Conservation (phyloP, 1,140 invertebrate genomes). For the Acromyrmex heyeri region DNA sequence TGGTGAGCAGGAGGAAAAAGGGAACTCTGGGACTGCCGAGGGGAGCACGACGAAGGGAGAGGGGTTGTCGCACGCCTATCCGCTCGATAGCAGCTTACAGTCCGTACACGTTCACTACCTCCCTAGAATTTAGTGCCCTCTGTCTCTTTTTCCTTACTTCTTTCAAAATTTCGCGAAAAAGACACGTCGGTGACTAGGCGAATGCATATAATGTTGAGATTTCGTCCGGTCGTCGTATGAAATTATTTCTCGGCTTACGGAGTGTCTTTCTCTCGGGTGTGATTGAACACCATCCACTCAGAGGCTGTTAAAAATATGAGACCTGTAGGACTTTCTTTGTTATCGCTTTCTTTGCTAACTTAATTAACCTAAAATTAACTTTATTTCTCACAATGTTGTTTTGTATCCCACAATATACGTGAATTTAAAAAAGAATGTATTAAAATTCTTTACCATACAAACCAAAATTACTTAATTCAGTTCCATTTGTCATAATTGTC, state of each 20-base stretch:
- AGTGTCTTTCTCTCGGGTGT: not conserved
- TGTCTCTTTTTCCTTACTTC: conserved; percentile 30
- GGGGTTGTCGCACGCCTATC: conserved; percentile 84
- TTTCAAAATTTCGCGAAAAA: conserved; percentile 52
- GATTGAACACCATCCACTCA: conserved; percentile 28
- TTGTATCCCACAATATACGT: not conserved
- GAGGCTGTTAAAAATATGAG: conserved; percentile 23
- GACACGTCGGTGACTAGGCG: not conserved
- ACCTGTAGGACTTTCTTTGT: not conserved
- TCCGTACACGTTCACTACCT: conserved; percentile 82
- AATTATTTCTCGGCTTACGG: conserved; percentile 32
- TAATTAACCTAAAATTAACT: not conserved
- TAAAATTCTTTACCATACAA: not conserved
- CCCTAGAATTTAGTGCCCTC: conserved; percentile 78
- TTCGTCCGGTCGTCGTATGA: conserved; percentile 20
- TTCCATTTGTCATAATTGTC: not conserved
- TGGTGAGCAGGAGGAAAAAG: conserved; percentile 70
- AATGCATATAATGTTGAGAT: conserved; percentile 42
- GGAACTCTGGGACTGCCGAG: conserved; percentile 73
- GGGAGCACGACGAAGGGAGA: conserved; percentile 52
- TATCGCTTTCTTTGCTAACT: not conserved
- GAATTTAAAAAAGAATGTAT: not conserved
- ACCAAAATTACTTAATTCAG: not conserved
- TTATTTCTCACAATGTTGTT: not conserved
- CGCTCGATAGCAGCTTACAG: conserved; percentile 86